phyloP scores from a whole-genome alignment of 2,888 invertebrate genomes.

The Trisateles emortualis region DNA sequence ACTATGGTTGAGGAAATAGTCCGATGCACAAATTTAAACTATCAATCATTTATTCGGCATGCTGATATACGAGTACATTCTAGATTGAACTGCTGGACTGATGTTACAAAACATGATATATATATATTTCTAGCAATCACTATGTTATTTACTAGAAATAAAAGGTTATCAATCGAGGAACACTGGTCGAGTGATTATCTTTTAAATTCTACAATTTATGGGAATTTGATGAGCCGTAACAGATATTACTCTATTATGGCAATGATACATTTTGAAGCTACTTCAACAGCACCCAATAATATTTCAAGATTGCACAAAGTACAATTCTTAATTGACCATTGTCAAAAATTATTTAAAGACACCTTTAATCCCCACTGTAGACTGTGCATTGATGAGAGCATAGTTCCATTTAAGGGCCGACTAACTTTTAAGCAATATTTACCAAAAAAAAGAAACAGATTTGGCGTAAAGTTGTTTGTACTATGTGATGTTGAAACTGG shows the following conservation, averaged over 20 bases:
- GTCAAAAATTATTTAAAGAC: slow-evolving; percentile 18
- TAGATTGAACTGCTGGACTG: slow-evolving; percentile 8
- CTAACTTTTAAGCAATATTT: no score
- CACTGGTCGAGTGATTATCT: slow-evolving; percentile 26
- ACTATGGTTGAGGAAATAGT: slow-evolving; percentile 7
- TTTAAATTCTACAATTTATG: slow-evolving; percentile 2
- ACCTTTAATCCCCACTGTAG: background rate
- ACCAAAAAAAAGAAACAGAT: slow-evolving; percentile 37
- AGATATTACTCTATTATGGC: slow-evolving; percentile 9
- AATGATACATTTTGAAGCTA: slow-evolving; percentile 8
- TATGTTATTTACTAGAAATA: slow-evolving; percentile 36
- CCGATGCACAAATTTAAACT: slow-evolving; percentile 11
- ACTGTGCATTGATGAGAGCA: no score
- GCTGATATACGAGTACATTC: slow-evolving; percentile 14
- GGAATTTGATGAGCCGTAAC: slow-evolving; percentile 7
- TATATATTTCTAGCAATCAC: slow-evolving; percentile 33
- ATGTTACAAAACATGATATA: slow-evolving; percentile 18
- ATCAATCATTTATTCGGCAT: slow-evolving; percentile 12
- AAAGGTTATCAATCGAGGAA: slow-evolving; percentile 35
- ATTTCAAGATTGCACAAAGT: slow-evolving; percentile 27
- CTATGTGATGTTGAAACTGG: no score
- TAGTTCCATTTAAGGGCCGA: no score
- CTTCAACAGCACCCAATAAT: slow-evolving; percentile 1
- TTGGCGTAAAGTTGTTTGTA: slow-evolving; percentile 41
- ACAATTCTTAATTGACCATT: slow-evolving; percentile 29